Base-by-base conservation (phyloP, 2,113 vertebrate genomes). In the Pelusios castaneus region DNA sequence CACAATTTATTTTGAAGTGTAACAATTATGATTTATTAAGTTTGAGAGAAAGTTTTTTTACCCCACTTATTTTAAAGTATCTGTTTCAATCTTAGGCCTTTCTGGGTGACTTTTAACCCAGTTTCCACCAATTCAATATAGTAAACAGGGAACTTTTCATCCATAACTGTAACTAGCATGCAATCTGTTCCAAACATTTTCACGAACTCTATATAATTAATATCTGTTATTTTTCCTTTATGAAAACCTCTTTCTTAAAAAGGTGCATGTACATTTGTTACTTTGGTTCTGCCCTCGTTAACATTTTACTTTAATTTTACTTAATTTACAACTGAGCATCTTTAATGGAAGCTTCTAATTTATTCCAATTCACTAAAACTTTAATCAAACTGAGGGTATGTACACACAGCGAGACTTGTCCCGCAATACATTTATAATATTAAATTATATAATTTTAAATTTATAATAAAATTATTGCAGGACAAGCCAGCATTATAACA, bases 71-170 rank as follows among this genome's bases (percentile, higher is more conserved):
- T 27, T 76, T 45, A 76, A 27, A 45, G 25, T 76, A 45, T 45
- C 41, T 24, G 22, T 45, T 45, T 19, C 19, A 45, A 76, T 76
- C 25, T 45, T 76, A 43, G 45, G 41, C 24, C 25, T 45, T 76
- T 76, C 12, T 4, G 24, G 22, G 41, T 25, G 22, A 27, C 43
- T 25, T 27, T 75, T 76, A 76, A 52, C 25, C 41, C 38, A 43
- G 24, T 41, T 45, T 27, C 12, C 73, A 45, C 22, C 14, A 76
- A 76, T 11, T 38, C 41, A 76, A 10, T 89, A 2, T 77, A 94
- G 87, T 85, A 95, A 80, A 70, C 34, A 21, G n/a, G 60, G 45
- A 96, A 94, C 88, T 95, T 93, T 94, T 97, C 94, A 91, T 91
- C 56, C 87, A 87, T 9, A 92, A 95, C 94, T 96, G 89, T 86